phyloP scores from a whole-genome alignment of 30 jellyfish, hydroid and myxozoan species.

The Aurelia coerulea region DNA sequence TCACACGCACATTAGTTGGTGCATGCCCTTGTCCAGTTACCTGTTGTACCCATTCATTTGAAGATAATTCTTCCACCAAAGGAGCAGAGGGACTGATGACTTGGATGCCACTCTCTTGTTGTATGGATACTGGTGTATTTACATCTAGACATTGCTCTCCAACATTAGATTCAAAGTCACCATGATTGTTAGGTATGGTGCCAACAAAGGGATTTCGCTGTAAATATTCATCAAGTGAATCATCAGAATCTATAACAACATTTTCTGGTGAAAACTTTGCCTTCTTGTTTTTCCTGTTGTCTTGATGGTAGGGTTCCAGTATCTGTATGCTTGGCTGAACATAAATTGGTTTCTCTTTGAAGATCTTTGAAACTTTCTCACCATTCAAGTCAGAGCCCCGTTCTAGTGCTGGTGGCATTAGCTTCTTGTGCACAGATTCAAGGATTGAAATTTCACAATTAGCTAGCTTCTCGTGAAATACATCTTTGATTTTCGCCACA shows the following conservation, averaged over 20 bases:
- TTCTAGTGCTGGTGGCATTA: constrained; percentile 34
- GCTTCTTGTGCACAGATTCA: constrained; percentile 34
- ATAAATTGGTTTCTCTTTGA: constrained; percentile 21
- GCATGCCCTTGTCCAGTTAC: neutral
- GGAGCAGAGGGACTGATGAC: neutral
- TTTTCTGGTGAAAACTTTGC: constrained; percentile 9
- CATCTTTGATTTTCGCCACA: constrained; percentile 34
- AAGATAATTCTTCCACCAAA: constrained; percentile 7
- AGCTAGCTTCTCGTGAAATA: constrained; percentile 24
- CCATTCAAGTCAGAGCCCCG: constrained; percentile 23
- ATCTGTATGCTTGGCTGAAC: constrained; percentile 7
- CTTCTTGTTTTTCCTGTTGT: constrained; percentile 4
- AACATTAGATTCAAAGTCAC: no score
- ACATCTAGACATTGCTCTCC: no score
- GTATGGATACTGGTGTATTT: no score
- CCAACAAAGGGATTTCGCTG: constrained; percentile 23
- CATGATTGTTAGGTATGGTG: neutral
- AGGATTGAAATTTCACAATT: constrained; percentile 27
- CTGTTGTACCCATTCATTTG: neutral
- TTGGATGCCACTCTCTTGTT: no score
- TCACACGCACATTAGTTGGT: constrained; percentile 2
- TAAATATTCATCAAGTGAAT: constrained; percentile 18
- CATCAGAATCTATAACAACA: constrained; percentile 16
- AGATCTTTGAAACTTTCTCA: constrained; percentile 27
- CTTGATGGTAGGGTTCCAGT: constrained; percentile 13